Evolutionary conservation across 2,888 invertebrate genomes (phyloP).

Genomic region (Troides aeacus): DNA sequence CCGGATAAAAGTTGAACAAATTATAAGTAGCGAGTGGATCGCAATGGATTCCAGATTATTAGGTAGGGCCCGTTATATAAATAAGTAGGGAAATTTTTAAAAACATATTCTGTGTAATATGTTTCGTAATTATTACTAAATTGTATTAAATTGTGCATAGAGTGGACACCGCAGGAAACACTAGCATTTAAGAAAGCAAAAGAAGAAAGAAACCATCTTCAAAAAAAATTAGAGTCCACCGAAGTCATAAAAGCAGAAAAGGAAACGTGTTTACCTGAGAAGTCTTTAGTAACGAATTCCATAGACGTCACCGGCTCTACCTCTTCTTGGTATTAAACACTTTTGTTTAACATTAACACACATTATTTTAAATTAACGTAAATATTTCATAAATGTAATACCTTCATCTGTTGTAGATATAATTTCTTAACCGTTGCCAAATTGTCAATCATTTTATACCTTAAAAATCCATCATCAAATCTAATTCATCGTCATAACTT

Average conservation of each 20-base stretch:
- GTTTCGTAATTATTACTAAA: not conserved
- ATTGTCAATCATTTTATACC: too few species aligned
- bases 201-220: constrained; percentile 53
- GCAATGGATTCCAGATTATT: constrained; percentile 82
- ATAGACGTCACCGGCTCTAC: constrained; percentile 46
- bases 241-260: constrained; percentile 39
- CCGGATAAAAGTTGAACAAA: constrained; percentile 80
- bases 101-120: not conserved
- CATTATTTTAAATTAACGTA: not conserved
- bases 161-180: constrained; percentile 68
- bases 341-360: not conserved
- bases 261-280: constrained; percentile 42
- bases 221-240: constrained; percentile 43
- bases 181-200: constrained; percentile 63
- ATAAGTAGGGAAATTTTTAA: not conserved
- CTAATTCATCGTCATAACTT: not conserved
- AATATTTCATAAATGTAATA: not conserved
- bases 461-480: not conserved
- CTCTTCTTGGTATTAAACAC: constrained; percentile 47
- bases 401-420: too few species aligned
- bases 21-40: constrained; percentile 82
- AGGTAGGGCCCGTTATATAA: constrained; percentile 44
- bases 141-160: constrained; percentile 40
- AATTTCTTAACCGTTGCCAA: too few species aligned
- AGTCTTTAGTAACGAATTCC: constrained; percentile 49